A percentile compares a stretch with the other conserved stretches of the same genome.
Conservation (phyloP, 1,140 invertebrate genomes). For the Lucilia cuprina region DNA sequence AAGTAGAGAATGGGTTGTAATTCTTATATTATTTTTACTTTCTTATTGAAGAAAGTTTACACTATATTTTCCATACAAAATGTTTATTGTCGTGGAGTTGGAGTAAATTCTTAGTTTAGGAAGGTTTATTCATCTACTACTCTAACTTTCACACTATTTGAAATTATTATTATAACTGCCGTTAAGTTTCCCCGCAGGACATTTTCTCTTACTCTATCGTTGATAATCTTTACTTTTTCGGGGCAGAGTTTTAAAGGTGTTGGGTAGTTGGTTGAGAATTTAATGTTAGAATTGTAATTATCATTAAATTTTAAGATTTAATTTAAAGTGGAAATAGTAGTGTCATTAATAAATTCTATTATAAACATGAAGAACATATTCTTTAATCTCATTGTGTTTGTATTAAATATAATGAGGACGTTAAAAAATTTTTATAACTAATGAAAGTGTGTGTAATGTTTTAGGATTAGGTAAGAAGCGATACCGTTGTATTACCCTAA, state of each 20-base stretch:
- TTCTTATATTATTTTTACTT: background rate
- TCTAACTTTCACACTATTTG: constrained; percentile 22
- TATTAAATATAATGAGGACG: too few species aligned
- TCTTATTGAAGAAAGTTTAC: background rate
- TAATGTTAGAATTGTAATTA: too few species aligned
- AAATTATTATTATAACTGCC: constrained; percentile 33
- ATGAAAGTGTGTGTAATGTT: too few species aligned
- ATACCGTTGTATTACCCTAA: too few species aligned
- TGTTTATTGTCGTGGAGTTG: constrained; percentile 21
- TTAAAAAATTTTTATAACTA: too few species aligned
- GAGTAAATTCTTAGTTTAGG: background rate
- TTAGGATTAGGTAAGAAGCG: too few species aligned
- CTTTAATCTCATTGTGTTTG: too few species aligned
- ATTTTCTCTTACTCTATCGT: too few species aligned
- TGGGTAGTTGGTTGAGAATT: background rate
- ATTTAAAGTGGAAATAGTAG: too few species aligned
- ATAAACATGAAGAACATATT: too few species aligned
- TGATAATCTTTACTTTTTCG: background rate
- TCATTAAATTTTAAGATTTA: too few species aligned
- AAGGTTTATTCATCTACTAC: background rate
- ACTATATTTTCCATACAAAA: background rate
- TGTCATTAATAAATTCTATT: too few species aligned
- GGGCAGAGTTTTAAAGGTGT: background rate
- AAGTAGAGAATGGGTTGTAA: background rate
- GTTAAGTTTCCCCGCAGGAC: background rate